phyloP scores from a whole-genome alignment of 1,140 invertebrate species.

The Aphidius gifuensis region DNA sequence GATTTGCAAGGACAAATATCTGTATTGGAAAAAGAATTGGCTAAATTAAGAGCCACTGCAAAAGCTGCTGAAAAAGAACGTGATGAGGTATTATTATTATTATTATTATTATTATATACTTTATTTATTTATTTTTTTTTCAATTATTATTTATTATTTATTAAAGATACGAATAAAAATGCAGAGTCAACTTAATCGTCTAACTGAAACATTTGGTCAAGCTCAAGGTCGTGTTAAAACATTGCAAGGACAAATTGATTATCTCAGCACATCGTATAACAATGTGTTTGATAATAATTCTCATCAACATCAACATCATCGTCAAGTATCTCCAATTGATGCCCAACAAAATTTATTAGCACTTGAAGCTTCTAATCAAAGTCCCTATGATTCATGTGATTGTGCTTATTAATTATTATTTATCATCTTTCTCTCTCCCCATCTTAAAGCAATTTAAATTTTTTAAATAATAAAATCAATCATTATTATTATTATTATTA shows the following conservation, averaged over 20 bases:
- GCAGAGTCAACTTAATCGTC: constrained; percentile 64
- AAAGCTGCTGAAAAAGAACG: constrained; percentile 64
- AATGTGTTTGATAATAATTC: constrained; percentile 42
- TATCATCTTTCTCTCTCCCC: background rate
- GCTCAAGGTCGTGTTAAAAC: constrained; percentile 64
- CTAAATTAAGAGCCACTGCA: constrained; percentile 60
- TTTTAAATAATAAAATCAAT: no score
- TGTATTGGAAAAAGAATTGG: constrained; percentile 65
- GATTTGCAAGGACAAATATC: constrained; percentile 63
- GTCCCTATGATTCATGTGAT: constrained; percentile 43
- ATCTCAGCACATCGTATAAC: constrained; percentile 59
- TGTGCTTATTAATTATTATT: constrained; percentile 44
- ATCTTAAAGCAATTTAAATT: no score
- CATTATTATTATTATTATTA: no score
- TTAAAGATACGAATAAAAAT: constrained; percentile 63
- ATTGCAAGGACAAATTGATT: constrained; percentile 63
- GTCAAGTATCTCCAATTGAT: constrained; percentile 11
- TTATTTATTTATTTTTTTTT: constrained; percentile 17
- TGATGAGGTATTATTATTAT: constrained; percentile 57
- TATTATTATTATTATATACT: background rate
- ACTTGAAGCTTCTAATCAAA: constrained; percentile 27
- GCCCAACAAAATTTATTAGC: constrained; percentile 17
- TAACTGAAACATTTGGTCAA: constrained; percentile 67
- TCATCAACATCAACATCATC: constrained; percentile 15
- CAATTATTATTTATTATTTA: constrained; percentile 6